These are phyloP conservation scores for Diarsia rubi DNA, from an alignment of 2,888 invertebrate species.

Conservation along the genomic window DNA sequence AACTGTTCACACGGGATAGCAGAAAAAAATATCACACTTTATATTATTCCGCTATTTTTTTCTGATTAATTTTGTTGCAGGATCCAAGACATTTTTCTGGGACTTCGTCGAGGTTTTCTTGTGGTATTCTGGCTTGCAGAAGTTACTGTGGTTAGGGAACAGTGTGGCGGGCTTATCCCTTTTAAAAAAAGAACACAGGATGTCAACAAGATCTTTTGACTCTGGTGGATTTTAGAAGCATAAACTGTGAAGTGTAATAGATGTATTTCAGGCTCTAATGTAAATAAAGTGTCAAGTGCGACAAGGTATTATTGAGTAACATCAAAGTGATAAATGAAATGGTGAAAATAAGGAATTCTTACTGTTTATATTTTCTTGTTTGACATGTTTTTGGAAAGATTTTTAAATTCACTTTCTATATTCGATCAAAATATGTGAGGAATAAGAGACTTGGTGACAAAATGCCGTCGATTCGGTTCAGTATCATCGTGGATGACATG, in stretches of 20 bases:
- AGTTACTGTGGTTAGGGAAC: no score
- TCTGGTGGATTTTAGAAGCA: no score
- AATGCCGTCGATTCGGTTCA: conserved; percentile 50
- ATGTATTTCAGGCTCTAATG: not conserved
- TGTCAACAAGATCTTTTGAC: no score
- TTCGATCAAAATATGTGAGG: not conserved
- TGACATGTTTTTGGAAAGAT: not conserved
- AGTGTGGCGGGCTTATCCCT: no score
- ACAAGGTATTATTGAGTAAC: not conserved
- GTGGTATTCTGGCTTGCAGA: no score
- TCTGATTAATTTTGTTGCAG: no score
- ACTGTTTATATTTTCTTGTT: not conserved
- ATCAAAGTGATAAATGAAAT: not conserved
- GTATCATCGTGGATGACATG: conserved; percentile 37
- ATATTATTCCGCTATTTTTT: no score
- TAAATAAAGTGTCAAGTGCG: not conserved
- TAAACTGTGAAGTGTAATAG: not conserved
- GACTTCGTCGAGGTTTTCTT: no score
- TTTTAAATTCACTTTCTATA: not conserved
- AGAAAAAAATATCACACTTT: no score
- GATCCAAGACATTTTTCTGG: no score
- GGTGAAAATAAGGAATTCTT: not conserved
- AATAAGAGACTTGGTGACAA: not conserved
- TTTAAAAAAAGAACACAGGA: no score
- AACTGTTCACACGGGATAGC: not conserved